These are phyloP conservation scores for Cercopithecus diana DNA, from an alignment of 2,797 vertebrate genomes.

Conservation along the genomic window DNA sequence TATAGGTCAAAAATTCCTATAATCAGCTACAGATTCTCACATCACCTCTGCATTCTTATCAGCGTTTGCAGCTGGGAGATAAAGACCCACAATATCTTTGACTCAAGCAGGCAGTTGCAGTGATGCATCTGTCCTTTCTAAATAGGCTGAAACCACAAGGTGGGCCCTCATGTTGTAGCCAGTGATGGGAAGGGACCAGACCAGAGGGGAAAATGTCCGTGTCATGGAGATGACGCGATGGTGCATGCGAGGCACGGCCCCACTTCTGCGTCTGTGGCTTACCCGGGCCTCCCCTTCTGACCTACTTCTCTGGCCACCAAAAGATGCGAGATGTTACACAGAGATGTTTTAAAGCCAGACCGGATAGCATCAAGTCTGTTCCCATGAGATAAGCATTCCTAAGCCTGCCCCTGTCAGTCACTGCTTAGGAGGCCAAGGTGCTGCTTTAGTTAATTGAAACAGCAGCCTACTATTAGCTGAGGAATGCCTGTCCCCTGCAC, in stretches of 20 bases:
- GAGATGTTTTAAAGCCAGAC: not conserved
- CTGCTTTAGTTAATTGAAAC: not conserved
- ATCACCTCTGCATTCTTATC: not conserved
- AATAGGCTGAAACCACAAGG: slow-evolving; percentile 10
- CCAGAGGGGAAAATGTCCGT: not conserved
- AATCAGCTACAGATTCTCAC: not conserved
- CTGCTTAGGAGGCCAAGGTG: not conserved
- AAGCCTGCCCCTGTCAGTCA: not conserved
- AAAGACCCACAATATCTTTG: not conserved
- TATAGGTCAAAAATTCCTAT: not conserved
- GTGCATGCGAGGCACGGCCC: not conserved
- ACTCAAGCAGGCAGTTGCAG: not conserved
- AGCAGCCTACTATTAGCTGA: not conserved
- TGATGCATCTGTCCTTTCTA: slow-evolving; percentile 15
- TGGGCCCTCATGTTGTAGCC: not conserved
- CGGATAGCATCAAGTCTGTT: not conserved
- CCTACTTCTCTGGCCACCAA: not conserved
- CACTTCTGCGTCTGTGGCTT: not conserved
- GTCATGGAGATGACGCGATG: not conserved
- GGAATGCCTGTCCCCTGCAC: not conserved
- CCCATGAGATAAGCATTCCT: not conserved
- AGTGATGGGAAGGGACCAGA: not conserved
- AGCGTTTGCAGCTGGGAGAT: slow-evolving; percentile 28
- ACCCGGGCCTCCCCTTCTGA: not conserved
- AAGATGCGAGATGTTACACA: not conserved